Conservation (phyloP, 2,113 vertebrate genomes). For the Mobula birostris region DNA sequence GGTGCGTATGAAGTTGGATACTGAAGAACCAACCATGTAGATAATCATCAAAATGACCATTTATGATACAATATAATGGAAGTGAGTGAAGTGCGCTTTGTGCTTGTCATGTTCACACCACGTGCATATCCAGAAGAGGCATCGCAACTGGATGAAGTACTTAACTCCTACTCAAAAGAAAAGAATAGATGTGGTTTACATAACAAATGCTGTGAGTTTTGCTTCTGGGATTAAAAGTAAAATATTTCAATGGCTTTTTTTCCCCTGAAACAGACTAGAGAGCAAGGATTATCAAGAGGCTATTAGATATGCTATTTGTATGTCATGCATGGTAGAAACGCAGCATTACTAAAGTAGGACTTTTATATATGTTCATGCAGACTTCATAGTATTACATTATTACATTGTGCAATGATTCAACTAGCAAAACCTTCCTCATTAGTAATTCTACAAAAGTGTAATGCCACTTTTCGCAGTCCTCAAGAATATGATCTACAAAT, state of each 20-base stretch:
- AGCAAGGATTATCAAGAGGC: neutral
- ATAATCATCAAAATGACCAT: neutral
- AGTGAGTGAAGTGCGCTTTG: neutral
- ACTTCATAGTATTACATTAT: neutral
- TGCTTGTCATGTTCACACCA: neutral
- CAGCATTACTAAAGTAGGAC: neutral
- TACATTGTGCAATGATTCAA: neutral
- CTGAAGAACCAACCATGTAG: neutral
- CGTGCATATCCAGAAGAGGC: neutral
- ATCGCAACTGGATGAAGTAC: neutral
- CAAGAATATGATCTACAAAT: constrained; percentile 33
- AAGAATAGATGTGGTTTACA: neutral
- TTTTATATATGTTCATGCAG: neutral
- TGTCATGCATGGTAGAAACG: neutral
- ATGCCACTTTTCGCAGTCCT: neutral
- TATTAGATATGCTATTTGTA: neutral
- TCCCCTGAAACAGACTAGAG: neutral
- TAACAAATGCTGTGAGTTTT: constrained; percentile 8
- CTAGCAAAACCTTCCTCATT: neutral
- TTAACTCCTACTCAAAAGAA: neutral
- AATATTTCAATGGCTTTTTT: neutral
- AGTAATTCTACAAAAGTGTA: neutral
- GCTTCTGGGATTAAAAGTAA: neutral
- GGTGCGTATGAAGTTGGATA: neutral
- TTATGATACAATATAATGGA: neutral